Conservation (phyloP, 2,113 vertebrate genomes). For the Gopherus evgoodei region DNA sequence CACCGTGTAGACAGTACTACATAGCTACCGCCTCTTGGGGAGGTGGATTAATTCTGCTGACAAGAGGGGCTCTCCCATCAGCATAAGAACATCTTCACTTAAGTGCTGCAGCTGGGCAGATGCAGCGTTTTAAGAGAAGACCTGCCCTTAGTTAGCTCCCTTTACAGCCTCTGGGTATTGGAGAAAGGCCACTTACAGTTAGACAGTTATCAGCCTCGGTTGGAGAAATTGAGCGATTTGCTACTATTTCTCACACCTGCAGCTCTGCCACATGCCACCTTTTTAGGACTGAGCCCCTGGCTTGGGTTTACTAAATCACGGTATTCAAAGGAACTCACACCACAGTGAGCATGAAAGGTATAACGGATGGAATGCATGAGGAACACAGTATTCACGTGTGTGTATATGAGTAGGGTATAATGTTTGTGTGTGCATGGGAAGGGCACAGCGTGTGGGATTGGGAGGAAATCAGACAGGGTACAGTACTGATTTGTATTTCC, state of each 20-base stretch:
- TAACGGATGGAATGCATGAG: background rate
- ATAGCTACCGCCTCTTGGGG: no score
- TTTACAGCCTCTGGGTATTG: background rate
- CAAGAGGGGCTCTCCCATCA: no score
- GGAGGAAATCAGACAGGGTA: background rate
- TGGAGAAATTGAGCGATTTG: background rate
- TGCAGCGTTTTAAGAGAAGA: no score
- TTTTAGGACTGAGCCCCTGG: rapidly evolving
- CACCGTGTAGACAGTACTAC: no score
- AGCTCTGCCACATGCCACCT: background rate
- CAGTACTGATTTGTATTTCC: background rate
- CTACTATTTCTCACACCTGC: background rate
- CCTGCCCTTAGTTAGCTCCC: no score
- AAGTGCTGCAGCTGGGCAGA: no score
- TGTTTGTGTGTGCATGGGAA: rapidly evolving
- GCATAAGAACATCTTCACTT: no score
- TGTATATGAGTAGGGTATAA: background rate
- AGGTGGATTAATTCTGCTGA: no score
- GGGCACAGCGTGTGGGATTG: background rate
- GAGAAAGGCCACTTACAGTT: background rate
- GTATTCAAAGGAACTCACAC: background rate
- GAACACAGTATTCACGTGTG: background rate
- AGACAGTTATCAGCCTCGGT: background rate
- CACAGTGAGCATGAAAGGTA: background rate
- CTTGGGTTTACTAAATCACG: background rate